These are phyloP conservation scores for Hecatera dysodea DNA, from an alignment of 2,888 invertebrate genomes.

Conservation along the genomic window DNA sequence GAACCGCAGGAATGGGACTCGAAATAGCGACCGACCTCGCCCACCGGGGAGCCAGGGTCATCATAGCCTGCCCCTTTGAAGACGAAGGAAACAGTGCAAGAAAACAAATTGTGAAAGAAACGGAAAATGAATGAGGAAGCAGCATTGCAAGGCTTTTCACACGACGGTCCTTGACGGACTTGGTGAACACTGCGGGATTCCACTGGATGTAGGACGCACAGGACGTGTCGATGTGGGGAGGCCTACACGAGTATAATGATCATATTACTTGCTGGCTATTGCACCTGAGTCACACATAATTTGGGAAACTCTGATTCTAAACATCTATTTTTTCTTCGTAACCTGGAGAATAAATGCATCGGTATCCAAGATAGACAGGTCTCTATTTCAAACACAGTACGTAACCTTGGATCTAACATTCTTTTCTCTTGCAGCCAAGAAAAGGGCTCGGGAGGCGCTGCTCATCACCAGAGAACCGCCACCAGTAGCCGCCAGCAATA, in stretches of 20 bases:
- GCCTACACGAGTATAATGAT: too few species aligned
- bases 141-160: too few species aligned
- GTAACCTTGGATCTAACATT: background rate
- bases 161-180: too few species aligned
- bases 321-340: background rate
- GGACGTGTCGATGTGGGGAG: too few species aligned
- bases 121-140: slow-evolving; percentile 92
- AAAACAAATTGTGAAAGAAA: slow-evolving; percentile 91
- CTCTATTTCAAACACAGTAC: too few species aligned
- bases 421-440: slow-evolving; percentile 76
- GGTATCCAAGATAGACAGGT: background rate
- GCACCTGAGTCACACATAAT: background rate
- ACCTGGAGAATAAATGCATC: background rate
- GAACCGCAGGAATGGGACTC: slow-evolving; percentile 80
- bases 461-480: slow-evolving; percentile 79
- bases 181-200: too few species aligned
- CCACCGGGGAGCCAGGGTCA: slow-evolving; percentile 77
- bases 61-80: slow-evolving; percentile 79
- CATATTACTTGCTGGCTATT: background rate
- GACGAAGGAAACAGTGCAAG: slow-evolving; percentile 74
- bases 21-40: slow-evolving; percentile 80
- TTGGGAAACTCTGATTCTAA: background rate
- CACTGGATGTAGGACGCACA: too few species aligned
- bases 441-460: slow-evolving; percentile 77
- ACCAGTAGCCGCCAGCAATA: slow-evolving; percentile 77